These are phyloP conservation scores for Mallotus villosus DNA, from an alignment of 2,797 vertebrate species.

Conservation along the genomic window DNA sequence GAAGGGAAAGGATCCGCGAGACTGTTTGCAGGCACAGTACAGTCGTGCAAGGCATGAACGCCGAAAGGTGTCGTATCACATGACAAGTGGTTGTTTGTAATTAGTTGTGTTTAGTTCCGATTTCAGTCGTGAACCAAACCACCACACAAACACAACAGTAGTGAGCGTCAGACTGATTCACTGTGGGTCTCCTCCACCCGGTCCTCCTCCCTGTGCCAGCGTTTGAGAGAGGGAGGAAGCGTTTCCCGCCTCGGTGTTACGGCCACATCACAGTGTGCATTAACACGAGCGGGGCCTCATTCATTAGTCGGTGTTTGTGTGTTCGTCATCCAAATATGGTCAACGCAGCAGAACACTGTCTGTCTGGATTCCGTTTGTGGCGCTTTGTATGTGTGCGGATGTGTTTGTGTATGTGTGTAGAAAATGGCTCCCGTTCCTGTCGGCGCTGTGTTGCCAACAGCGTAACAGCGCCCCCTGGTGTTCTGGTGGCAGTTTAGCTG, in stretches of 20 bases:
- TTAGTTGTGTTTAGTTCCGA: background rate
- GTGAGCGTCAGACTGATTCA: conserved; percentile 10
- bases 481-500: conserved; percentile 32
- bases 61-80: background rate
- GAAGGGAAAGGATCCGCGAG: too few relatives aligned
- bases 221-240: conserved; percentile 56
- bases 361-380: conserved; percentile 38
- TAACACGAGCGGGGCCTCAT: conserved; percentile 61
- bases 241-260: conserved; percentile 55
- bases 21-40: too few relatives aligned
- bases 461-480: conserved; percentile 67
- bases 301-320: conserved; percentile 52
- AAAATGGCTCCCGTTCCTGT: conserved; percentile 70
- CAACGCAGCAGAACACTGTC: conserved; percentile 33
- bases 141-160: conserved; percentile 9
- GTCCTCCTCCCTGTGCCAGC: conserved; percentile 55
- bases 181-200: conserved; percentile 40
- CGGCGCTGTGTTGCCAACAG: conserved; percentile 28
- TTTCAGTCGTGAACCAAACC: conserved; percentile 43
- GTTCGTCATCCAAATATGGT: conserved; percentile 49
- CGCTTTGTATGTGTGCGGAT: background rate
- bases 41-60: background rate
- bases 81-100: background rate
- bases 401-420: conserved; percentile 28
- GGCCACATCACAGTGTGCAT: conserved; percentile 60